Evolutionary conservation across 1,140 invertebrate species (phyloP).

Genomic region (Apolygus lucorum): DNA sequence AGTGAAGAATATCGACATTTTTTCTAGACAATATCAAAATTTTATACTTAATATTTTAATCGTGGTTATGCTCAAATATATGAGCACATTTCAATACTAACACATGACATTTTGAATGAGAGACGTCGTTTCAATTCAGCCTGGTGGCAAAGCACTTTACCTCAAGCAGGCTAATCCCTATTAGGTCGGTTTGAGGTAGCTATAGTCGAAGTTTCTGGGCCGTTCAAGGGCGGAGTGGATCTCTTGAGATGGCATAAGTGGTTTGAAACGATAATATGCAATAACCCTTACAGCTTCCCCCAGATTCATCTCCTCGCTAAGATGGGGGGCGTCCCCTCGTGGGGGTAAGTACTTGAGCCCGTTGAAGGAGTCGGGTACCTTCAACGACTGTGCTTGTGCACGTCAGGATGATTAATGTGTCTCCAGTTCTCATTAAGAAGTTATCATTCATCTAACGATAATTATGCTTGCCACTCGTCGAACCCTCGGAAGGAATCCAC

Average conservation of each 20-base stretch:
- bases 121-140: too few species aligned
- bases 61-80: too few species aligned
- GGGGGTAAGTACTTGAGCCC: background rate
- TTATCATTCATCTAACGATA: constrained; percentile 19
- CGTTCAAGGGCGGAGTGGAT: background rate
- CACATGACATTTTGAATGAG: too few species aligned
- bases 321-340: background rate
- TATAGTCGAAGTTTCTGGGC: background rate
- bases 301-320: background rate
- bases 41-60: too few species aligned
- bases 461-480: background rate
- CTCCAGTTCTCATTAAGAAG: constrained; percentile 15
- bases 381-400: background rate
- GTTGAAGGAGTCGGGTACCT: background rate
- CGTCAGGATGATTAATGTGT: constrained; percentile 12
- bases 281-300: background rate
- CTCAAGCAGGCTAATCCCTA: too few species aligned
- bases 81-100: too few species aligned
- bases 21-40: too few species aligned
- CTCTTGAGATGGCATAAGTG: background rate
- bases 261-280: background rate
- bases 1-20: too few species aligned
- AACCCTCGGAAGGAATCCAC: background rate
- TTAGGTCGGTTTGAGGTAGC: background rate
- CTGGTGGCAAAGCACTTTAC: too few species aligned